Conservation (phyloP, 1,140 invertebrate genomes). For the Sipha flava region DNA sequence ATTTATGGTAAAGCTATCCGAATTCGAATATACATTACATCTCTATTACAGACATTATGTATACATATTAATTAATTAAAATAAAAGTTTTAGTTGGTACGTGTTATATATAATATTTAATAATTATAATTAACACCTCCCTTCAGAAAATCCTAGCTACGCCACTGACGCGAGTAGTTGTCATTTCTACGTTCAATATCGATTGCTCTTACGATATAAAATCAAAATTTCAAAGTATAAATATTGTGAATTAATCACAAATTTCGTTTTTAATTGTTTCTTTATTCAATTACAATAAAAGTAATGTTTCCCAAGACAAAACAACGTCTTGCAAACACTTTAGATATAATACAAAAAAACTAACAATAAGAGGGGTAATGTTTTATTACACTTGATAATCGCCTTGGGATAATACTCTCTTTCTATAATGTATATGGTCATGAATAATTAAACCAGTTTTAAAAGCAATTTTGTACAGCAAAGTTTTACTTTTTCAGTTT, state of each 20-base stretch:
- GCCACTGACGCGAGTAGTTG: no score
- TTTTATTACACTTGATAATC: neutral
- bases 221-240: no score
- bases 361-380: neutral
- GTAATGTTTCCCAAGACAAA: neutral
- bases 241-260: neutral
- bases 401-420: neutral
- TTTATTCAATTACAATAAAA: neutral
- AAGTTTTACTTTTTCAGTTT: neutral
- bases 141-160: no score
- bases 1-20: no score
- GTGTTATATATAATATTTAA: no score
- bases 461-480: neutral
- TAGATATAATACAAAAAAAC: neutral
- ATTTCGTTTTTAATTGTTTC: neutral
- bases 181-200: no score
- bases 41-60: no score
- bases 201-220: no score
- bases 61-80: no score
- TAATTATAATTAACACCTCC: no score
- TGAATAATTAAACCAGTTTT: neutral
- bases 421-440: neutral
- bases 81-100: no score
- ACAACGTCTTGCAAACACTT: neutral
- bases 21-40: no score